phyloP scores from a whole-genome alignment of 2,113 vertebrate genomes.

The Percina caprodes region DNA sequence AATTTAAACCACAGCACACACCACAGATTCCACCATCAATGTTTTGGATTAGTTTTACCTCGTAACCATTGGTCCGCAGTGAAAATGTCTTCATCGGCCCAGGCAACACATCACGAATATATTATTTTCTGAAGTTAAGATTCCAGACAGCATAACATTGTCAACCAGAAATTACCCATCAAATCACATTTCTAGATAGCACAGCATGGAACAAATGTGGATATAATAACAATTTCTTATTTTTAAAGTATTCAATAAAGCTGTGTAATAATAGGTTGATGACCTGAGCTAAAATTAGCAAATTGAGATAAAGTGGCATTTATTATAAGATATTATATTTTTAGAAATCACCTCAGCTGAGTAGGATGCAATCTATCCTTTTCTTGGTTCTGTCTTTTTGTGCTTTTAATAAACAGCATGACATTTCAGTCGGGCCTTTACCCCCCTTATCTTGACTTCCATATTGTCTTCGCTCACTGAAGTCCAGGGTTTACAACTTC shows the following conservation, averaged over 20 bases:
- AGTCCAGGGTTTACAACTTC: slow-evolving; percentile 68
- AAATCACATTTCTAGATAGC: not conserved
- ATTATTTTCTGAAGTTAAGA: not conserved
- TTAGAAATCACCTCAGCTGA: not conserved
- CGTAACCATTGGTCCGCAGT: not conserved
- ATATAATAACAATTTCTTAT: not conserved
- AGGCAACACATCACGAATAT: not conserved
- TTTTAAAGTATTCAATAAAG: not conserved
- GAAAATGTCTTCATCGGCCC: not conserved
- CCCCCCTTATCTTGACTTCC: slow-evolving; percentile 65
- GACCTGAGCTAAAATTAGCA: not conserved
- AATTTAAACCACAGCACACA: not conserved
- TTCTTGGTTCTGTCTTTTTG: slow-evolving; percentile 23
- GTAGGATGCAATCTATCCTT: slow-evolving; percentile 3
- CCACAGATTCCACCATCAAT: not conserved
- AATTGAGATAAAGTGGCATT: not conserved
- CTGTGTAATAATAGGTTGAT: not conserved
- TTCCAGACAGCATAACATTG: not conserved
- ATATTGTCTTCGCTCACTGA: slow-evolving; percentile 60
- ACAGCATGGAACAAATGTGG: not conserved
- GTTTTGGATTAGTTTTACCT: not conserved
- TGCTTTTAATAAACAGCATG: slow-evolving; percentile 58
- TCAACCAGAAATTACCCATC: slow-evolving; percentile 1
- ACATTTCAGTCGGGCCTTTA: slow-evolving; percentile 27
- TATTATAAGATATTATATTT: not conserved